Conservation (phyloP, 2,797 vertebrate genomes). For the Pseudochirops corinnae region DNA sequence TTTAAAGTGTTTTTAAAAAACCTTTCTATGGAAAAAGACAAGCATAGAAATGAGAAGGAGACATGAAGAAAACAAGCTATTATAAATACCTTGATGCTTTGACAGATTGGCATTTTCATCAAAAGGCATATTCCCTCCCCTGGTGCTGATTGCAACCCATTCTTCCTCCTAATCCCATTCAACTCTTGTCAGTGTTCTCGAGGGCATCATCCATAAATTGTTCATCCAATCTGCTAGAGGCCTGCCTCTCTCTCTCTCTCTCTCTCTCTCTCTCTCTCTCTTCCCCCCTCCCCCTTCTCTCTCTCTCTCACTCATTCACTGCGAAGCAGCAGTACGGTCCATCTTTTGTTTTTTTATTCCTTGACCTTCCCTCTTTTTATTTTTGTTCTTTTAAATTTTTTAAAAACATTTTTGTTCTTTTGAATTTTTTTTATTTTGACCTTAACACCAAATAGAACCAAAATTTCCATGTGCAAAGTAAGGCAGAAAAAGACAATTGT, state of each 20-base stretch:
- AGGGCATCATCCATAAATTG: not conserved
- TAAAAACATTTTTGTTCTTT: not conserved
- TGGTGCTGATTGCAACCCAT: not conserved
- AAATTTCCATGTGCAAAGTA: not conserved
- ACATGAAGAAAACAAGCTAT: not conserved
- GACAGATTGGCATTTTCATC: not conserved
- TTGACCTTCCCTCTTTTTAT: not conserved
- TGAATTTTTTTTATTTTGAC: not conserved
- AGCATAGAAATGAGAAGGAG: not conserved
- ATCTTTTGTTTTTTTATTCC: not conserved
- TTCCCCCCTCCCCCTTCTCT: too few species aligned
- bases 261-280: too few species aligned
- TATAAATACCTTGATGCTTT: not conserved
- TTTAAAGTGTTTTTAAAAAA: not conserved
- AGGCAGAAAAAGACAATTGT: not conserved
- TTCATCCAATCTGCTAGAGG: not conserved
- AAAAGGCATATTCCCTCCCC: not conserved
- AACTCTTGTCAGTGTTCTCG: not conserved
- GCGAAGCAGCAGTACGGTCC: not conserved
- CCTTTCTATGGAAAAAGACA: not conserved
- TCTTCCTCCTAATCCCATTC: not conserved
- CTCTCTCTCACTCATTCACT: not conserved
- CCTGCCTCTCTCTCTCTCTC: too few species aligned
- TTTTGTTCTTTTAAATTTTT: not conserved
- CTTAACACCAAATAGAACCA: not conserved